Evolutionary conservation across 2,113 vertebrate genomes (phyloP).

Genomic region (Dendropsophus ebraccatus): DNA sequence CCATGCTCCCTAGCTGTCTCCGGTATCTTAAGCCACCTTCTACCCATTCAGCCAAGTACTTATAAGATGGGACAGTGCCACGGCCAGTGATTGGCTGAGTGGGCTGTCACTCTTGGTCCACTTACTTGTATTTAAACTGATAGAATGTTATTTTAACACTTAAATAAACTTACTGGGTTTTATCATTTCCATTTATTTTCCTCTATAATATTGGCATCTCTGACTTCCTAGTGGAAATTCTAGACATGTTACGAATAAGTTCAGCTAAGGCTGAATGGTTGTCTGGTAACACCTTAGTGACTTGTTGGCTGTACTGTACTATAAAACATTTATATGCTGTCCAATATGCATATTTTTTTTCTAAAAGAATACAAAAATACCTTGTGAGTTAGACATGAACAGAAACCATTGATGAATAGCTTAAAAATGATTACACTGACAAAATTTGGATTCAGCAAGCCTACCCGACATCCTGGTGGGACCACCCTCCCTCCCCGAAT

Average conservation of each 20-base stretch:
- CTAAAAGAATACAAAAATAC: neutral
- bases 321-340: neutral
- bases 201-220: too few relatives aligned
- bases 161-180: too few relatives aligned
- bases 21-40: too few relatives aligned
- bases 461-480: neutral
- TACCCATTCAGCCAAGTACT: too few relatives aligned
- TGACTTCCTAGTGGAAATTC: neutral
- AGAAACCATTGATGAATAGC: neutral
- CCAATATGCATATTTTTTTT: neutral
- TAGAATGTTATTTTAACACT: too few relatives aligned
- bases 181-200: too few relatives aligned
- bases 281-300: neutral
- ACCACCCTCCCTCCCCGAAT: constrained; percentile 38
- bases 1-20: too few relatives aligned
- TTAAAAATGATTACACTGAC: neutral
- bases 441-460: neutral
- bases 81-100: too few relatives aligned
- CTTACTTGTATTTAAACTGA: too few relatives aligned
- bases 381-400: neutral
- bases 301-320: neutral
- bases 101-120: too few relatives aligned
- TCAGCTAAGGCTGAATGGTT: neutral
- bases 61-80: too few relatives aligned
- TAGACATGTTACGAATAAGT: neutral